Conservation (phyloP, 2,113 vertebrate species). For the Regulus satrapa region DNA sequence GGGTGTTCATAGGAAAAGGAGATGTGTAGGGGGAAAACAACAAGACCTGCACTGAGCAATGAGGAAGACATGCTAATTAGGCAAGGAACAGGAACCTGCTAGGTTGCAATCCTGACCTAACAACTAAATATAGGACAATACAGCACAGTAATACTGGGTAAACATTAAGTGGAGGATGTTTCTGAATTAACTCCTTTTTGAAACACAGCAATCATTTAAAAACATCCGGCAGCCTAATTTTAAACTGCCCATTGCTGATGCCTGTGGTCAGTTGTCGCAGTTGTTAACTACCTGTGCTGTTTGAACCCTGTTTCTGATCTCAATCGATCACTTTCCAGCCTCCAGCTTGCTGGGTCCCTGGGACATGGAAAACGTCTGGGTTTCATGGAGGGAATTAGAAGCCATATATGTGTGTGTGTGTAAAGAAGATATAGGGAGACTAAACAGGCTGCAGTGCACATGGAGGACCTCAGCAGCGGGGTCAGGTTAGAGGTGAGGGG, state of each 20-base stretch:
- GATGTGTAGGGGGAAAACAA: neutral
- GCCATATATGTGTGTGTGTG: too few species aligned
- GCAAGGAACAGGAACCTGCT: conserved; percentile 15
- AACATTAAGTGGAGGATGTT: neutral
- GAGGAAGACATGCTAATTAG: neutral
- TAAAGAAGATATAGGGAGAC: neutral
- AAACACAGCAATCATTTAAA: neutral
- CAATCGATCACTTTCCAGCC: neutral
- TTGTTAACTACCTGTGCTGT: neutral
- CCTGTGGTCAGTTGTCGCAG: neutral
- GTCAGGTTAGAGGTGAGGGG: neutral
- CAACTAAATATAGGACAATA: neutral
- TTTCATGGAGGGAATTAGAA: neutral
- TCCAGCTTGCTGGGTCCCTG: neutral
- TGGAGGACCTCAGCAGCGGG: neutral
- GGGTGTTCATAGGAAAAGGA: neutral
- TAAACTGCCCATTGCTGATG: neutral
- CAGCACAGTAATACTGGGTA: neutral
- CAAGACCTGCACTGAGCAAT: neutral
- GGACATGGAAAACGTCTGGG: neutral
- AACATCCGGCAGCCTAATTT: neutral
- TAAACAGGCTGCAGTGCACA: neutral
- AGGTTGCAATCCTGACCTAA: conserved; percentile 31
- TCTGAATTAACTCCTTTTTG: neutral
- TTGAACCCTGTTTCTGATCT: neutral